Evolutionary conservation across 2,113 vertebrate genomes (phyloP), one percentile per base, ranked within the genome.

Genomic region (Bubalus kerabau): DNA sequence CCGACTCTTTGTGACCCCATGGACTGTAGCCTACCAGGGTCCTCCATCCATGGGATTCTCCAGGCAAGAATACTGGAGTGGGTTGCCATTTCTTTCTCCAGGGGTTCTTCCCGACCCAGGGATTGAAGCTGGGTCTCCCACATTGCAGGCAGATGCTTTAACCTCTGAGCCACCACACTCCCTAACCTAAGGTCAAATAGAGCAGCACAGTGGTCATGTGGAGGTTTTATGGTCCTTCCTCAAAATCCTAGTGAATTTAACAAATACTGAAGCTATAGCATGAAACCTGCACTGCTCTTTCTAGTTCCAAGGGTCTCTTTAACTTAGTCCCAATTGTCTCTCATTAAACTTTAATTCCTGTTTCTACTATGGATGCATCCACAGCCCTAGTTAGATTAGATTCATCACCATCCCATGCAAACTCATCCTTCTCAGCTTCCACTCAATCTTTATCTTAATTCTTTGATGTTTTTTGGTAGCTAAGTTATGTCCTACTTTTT

Each of bases 121-220:
- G 48, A 48, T 48, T 48, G 48, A 48, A 48, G 11, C 48, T 48
- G 48, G 48, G 48, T 48, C 48, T 48, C 48, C 48, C 48, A 3
- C 48, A 48, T 48, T 48, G 48, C 48, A 48, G 48, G 48, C 48
- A 48, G 48, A 48, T 2, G 12, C 48, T 48, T 48, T 48, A 48
- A 48, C 48, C 48, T 48, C 48, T 48, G 48, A 48, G 11, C 48
- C 48, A 48, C 48, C 64, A 46, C 48, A 32, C 4, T 16, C 7
- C 32, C 13, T 43, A 28, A 90, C 1, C 60, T 64, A 26, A 95
- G 19, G 26, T 88, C 59, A 88, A 28, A 74, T 7, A 8, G 10
- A 28, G 40, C 19, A 59, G 21, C 17, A 5, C 30, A 17, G 36
- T 5, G 9, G 43, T 12, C 6, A 0, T 19, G 8, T 3, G 36